Evolutionary conservation across 2,113 vertebrate species (phyloP), one percentile per base, ranked within the genome.

Genomic region (Leptodactylus fuscus): DNA sequence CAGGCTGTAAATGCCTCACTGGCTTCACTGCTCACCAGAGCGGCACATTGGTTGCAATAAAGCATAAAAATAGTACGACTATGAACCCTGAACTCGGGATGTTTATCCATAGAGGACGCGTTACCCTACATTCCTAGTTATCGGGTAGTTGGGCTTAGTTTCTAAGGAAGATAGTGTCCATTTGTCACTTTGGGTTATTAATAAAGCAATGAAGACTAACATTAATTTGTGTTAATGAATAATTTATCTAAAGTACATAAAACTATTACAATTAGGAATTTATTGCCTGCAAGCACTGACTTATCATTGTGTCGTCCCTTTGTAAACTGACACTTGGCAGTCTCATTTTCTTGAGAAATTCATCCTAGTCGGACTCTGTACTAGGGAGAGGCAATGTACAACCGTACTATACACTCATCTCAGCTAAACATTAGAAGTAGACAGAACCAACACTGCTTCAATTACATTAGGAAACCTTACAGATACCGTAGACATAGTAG

Each of bases 371-470:
- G 74, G 62, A 85, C 83, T 85, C 22, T 85, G 83, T 32, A 70
- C 83, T 70, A n/a, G n/a, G 83, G 83, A 70, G 83, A 69, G 83
- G 83, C 74, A 53, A 69, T 18, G 10, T 44, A 10, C 44, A 67
- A 77, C 41, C 16, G 55, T 77, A 78, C 29, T 38, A 67, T 62
- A 24, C 36, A 78, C 62, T 51, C 8, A 22, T 24, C 44, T 69
- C n/a, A 81, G 41, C 36, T 74, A 38, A 65, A 65, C 34, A 62
- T 8, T n/a, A 29, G 27, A 7, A 34, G 13, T 1, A 67, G 36
- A 11, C 20, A 71, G 12, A n/a, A n/a, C 15, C 12, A 18, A 8
- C 20, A 18, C 62, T 67, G 7, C 15, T 34, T 27, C 60, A 62
- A 5, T 65, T 16, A 32, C 0, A 65, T 32, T 6, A 16, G 27